Base-by-base conservation (phyloP, 2,888 invertebrate species). In the Macropis europaea region DNA sequence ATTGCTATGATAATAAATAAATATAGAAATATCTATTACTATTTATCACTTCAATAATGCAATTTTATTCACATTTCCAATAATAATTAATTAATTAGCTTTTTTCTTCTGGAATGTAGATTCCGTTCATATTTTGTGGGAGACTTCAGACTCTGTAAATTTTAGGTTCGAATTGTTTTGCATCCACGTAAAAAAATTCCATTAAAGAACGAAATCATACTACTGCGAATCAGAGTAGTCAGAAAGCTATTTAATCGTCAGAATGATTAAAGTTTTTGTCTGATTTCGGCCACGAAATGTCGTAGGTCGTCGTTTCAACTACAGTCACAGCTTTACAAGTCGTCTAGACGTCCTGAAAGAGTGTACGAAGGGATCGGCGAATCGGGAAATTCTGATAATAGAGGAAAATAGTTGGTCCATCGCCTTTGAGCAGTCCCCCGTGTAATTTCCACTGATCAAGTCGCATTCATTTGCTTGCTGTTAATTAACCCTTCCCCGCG, bases 361-460 rank as follows among this genome's bases (percentile, higher is more conserved):
- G 34, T 53, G 34, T 38, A 42, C 45, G 57, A 32, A n/a, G 47
- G 60, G 40, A 26, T 0, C 48, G 42, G 45, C 48, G 40, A 74
- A 63, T 76, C 42, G 53, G 47, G 66, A 61, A 74, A 56, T 73
- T 70, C 50, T 59, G 47, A 57, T 73, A 77, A 80, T 84, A 77
- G 70, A 68, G 67, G 84, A 85, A 84, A 84, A 85, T 83, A 84
- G 82, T 84, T 84, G 57, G 69, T 24, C 75, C 77, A 71, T 77
- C 77, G 76, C 59, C 77, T 74, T 43, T 26, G 50, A 54, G 47
- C 52, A 36, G 32, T 40, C 32, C 45, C 63, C 56, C 76, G 68
- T 77, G 81, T 72, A 82, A 85, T 84, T 84, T 83, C 77, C 71
- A 82, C 79, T 86, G 84, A 87, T 86, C 84, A 87, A 81, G 76